Evolutionary conservation across 2,888 invertebrate species (phyloP).

Genomic region (Pheosia tremula): DNA sequence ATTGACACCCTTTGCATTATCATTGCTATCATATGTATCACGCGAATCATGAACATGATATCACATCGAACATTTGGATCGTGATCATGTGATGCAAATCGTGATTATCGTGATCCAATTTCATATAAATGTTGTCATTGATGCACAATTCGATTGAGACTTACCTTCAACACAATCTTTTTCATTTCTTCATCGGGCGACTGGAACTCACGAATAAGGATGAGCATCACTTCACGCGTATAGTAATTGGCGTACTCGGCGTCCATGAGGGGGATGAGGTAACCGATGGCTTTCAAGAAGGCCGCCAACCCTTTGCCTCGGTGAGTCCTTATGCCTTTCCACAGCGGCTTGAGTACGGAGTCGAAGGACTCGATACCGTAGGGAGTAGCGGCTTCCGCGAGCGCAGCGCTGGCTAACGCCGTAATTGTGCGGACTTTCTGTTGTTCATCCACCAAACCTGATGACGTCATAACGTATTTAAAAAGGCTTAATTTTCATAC

Average conservation of each 20-base stretch:
- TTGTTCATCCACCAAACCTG: slow-evolving; percentile 97
- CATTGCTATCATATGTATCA: no score
- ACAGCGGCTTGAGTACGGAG: slow-evolving; percentile 98
- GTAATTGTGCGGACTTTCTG: slow-evolving; percentile 99
- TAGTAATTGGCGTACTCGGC: slow-evolving; percentile 99
- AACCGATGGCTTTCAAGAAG: slow-evolving; percentile 99
- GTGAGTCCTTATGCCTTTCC: slow-evolving; percentile 98
- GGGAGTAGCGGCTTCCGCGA: slow-evolving; percentile 99
- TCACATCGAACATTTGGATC: no score
- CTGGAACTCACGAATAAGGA: slow-evolving; percentile 99
- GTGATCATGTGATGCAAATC: no score
- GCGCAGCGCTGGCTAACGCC: slow-evolving; percentile 98
- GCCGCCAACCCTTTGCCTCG: slow-evolving; percentile 97
- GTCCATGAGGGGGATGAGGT: slow-evolving; percentile 99
- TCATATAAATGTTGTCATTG: no score
- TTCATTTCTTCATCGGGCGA: slow-evolving; percentile 99
- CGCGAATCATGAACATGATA: no score
- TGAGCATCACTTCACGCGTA: slow-evolving; percentile 98
- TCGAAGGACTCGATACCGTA: slow-evolving; percentile 99
- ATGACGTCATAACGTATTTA: no score
- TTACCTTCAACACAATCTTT: slow-evolving; percentile 98
- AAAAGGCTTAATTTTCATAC: no score
- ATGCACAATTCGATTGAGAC: not conserved
- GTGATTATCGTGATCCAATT: no score
- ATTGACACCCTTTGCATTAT: no score